Evolutionary conservation across 2,888 invertebrate species (phyloP), one percentile per base, ranked within the genome.

Genomic region (Aleiodes leptofemur): DNA sequence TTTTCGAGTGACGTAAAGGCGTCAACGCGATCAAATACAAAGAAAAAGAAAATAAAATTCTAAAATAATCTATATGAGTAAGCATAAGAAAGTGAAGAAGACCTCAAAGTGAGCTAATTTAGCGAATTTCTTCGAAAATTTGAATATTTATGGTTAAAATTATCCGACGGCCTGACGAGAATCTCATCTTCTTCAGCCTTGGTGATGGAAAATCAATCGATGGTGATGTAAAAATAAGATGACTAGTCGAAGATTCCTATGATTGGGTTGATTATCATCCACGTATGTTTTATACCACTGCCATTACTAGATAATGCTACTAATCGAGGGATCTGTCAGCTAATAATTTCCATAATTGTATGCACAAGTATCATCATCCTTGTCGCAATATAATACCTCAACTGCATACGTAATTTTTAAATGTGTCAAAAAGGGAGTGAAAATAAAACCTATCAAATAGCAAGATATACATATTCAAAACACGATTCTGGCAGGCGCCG

Each of bases 1-100:
- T 87, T 85, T 83, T 83, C 83, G 79, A 84, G 82, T 86, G 86
- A 86, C 86, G 83, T 81, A 57, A 9, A 48, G 59, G n/a, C 64
- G n/a, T 13, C 8, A 31, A 23, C 1, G 43, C 43, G 23, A 64
- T 64, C 43, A 64, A 43, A 43, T 43, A 43, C 23, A 64, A 64
- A 64, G 43, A 64, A 64, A 16, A 48, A 64, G 34, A 81, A 82
- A 81, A 81, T 72, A 72, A 70, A 69, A 76, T 71, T 81, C 74
- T 11, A 48, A 69, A 48, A 53, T 31, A 66, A 6, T 23, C 16
- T 23, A 73, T 74, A 75, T 76, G 73, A 72, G 43, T 64, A 43
- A 64, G 64, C 64, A 16, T 43, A 23, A 23, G 48, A 16, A 4
- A 13, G 16, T 43, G n/a, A 61, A 61, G 23, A 43, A 38, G 43